A percentile compares a stretch with the other conserved stretches of the same genome.
phyloP scores from a whole-genome alignment of 2,797 vertebrate genomes.

The Trachurus trachurus region DNA sequence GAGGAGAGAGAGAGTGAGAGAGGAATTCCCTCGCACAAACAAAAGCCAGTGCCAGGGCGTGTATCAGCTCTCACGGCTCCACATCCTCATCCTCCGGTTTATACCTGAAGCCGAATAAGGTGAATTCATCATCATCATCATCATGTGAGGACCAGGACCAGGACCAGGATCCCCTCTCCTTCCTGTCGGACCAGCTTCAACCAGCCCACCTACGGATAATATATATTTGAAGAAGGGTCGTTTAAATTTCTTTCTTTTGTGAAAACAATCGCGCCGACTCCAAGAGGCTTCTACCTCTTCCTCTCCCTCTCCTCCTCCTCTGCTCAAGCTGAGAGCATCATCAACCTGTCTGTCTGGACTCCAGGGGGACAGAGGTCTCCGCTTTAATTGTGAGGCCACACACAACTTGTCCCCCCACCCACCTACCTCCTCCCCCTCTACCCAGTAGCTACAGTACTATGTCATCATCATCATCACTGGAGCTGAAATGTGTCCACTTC shows the following conservation, averaged over 20 bases:
- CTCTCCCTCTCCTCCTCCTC: neutral
- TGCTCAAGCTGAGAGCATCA: slow-evolving; percentile 8
- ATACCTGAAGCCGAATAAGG: slow-evolving; percentile 40
- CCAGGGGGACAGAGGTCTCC: slow-evolving; percentile 37
- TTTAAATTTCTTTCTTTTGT: slow-evolving; percentile 12
- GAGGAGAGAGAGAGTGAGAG: slow-evolving; percentile 40
- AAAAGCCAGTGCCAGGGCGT: slow-evolving; percentile 68
- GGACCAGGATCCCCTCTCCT: too few relatives aligned
- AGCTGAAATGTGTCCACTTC: slow-evolving; percentile 36
- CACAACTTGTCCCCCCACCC: neutral
- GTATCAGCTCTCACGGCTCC: slow-evolving; percentile 42
- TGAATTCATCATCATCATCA: neutral
- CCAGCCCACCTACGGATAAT: slow-evolving; percentile 5
- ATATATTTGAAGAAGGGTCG: slow-evolving; percentile 10
- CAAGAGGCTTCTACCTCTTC: neutral
- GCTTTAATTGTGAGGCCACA: slow-evolving; percentile 16
- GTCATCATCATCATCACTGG: neutral
- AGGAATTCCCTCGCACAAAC: slow-evolving; percentile 79
- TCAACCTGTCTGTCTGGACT: slow-evolving; percentile 31
- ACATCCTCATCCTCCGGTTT: neutral
- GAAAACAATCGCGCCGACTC: slow-evolving; percentile 37
- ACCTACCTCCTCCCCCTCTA: too few relatives aligned
- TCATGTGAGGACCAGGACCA: slow-evolving; percentile 36
- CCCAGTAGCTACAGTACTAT: too few relatives aligned
- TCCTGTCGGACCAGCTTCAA: slow-evolving; percentile 3